Base-by-base conservation (phyloP, 2,113 vertebrate genomes). In the Polypterus senegalus region DNA sequence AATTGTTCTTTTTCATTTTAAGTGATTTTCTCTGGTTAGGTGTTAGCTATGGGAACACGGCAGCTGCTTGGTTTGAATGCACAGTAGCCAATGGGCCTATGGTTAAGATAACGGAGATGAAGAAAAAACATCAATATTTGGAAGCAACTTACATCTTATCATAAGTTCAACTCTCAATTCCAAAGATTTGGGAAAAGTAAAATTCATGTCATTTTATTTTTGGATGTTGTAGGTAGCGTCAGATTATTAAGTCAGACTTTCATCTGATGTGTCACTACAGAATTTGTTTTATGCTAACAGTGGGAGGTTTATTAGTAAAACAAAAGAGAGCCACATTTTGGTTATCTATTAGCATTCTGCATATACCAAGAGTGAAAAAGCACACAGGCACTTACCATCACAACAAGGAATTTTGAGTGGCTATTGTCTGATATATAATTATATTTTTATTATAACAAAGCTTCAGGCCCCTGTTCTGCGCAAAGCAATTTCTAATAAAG, bases 251-350 rank as follows among this genome's bases (percentile, higher is more conserved):
- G 76, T 78, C 75, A 75, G 67, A 76, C 63, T 67, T 69, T 68
- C 66, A 55, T 66, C 58, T 61, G 73, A 74, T 63, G 77, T 75
- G 82, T 85, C 81, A 87, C 85, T 84, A 86, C 77, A 74, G 79
- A 73, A 83, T 85, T 83, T 84, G 83, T 80, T 79, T 84, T 52
- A 84, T 84, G 85, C 83, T 86, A 86, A 86, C 85, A 86, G 78
- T 85, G 79, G 80, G 78, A 77, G 79, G 79, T 87, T 87, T 86
- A 87, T 87, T 85, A 86, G 83, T 83, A 79, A 76, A 77, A 86
- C 84, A 83, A 77, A 83, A 77, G 79, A 72, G 73, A 74, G 73
- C 76, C 71, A 77, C 73, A 71, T 78, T 83, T 83, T 79, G 77
- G 82, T 81, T 84, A 80, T 85, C 82, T 76, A 82, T 83, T 75